Percentiles rank a stretch among this genome's conserved stretches.
phyloP scores from a whole-genome alignment of 2,888 invertebrate genomes.

The Eristalis tenax region DNA sequence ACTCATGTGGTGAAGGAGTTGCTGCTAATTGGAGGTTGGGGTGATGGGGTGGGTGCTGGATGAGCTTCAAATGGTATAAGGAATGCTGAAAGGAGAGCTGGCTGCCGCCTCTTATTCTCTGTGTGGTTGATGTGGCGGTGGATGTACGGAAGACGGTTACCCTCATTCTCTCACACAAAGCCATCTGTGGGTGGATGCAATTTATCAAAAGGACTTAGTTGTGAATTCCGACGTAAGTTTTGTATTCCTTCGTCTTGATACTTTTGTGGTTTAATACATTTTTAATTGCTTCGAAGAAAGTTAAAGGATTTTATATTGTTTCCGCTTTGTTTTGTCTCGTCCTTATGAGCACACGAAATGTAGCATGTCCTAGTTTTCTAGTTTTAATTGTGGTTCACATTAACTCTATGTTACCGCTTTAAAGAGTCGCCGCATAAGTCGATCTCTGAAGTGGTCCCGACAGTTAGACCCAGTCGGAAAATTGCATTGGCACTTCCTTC shows the following conservation, averaged over 20 bases:
- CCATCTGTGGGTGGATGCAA: slow-evolving; percentile 65
- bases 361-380: neutral
- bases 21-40: slow-evolving; percentile 61
- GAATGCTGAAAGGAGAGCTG: slow-evolving; percentile 53
- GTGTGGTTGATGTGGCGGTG: slow-evolving; percentile 25
- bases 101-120: slow-evolving; percentile 22
- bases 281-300: slow-evolving; percentile 53
- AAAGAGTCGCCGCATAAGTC: too few species aligned
- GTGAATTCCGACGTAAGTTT: slow-evolving; percentile 47
- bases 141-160: slow-evolving; percentile 6
- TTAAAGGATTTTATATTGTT: slow-evolving; percentile 19
- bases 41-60: slow-evolving; percentile 29
- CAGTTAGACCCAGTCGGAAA: too few species aligned
- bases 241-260: slow-evolving; percentile 38
- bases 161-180: slow-evolving; percentile 18
- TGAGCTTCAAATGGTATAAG: slow-evolving; percentile 57
- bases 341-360: neutral
- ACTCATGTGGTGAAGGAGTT: slow-evolving; percentile 70
- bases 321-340: neutral
- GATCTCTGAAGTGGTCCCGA: too few species aligned
- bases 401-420: too few species aligned
- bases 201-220: slow-evolving; percentile 68
- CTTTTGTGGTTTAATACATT: slow-evolving; percentile 48
- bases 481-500: too few species aligned
- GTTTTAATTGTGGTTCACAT: neutral